Conservation (phyloP, 2,888 invertebrate genomes). For the Ophioninae sp. region DNA sequence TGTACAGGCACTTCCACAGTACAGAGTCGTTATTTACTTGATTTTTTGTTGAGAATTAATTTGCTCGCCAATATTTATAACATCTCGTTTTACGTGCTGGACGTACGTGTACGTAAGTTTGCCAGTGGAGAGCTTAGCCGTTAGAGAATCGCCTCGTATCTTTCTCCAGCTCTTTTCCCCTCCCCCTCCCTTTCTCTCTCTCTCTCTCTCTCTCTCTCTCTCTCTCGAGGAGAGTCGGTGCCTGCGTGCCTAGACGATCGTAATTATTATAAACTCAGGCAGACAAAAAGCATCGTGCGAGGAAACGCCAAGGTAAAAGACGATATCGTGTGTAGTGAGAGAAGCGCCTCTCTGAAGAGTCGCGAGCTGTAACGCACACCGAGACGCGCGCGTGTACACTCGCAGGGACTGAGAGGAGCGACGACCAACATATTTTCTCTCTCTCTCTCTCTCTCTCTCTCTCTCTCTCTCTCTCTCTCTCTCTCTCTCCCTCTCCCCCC, state of each 20-base stretch:
- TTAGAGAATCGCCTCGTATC: slow-evolving; percentile 46
- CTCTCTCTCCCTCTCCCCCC: neutral
- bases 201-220: slow-evolving; percentile 36
- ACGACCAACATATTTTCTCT: slow-evolving; percentile 23
- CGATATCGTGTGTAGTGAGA: slow-evolving; percentile 49
- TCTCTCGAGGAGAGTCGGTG: slow-evolving; percentile 36
- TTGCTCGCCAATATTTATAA: slow-evolving; percentile 23
- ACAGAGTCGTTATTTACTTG: neutral
- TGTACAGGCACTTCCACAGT: neutral
- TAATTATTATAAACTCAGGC: slow-evolving; percentile 66
- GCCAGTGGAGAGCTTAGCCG: slow-evolving; percentile 17
- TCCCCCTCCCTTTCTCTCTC: slow-evolving; percentile 39
- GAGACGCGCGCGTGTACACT: neutral
- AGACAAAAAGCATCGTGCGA: slow-evolving; percentile 65
- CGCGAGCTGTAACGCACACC: slow-evolving; percentile 29
- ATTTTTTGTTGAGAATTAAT: neutral
- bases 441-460: neutral
- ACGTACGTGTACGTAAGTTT: slow-evolving; percentile 14
- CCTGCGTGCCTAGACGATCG: slow-evolving; percentile 67
- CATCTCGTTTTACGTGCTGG: slow-evolving; percentile 2
- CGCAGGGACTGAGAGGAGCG: slow-evolving; percentile 16
- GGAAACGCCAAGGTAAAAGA: slow-evolving; percentile 57
- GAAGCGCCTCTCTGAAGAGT: slow-evolving; percentile 36
- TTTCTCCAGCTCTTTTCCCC: slow-evolving; percentile 24
- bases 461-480: slow-evolving; percentile 5